phyloP scores from a whole-genome alignment of 2,113 vertebrate species.

The Otus sunia region DNA sequence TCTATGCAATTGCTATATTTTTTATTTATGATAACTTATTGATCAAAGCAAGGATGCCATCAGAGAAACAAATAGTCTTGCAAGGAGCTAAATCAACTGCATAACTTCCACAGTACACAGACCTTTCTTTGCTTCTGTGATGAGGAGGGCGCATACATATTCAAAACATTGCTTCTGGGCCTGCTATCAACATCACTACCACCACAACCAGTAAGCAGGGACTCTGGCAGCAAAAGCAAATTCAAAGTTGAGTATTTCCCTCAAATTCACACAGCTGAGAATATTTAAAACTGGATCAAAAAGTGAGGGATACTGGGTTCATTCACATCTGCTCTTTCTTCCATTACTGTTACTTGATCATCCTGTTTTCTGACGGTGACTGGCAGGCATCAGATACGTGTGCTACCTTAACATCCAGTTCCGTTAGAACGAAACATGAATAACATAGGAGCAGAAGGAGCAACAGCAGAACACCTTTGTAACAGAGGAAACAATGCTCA shows the following conservation, averaged over 20 bases:
- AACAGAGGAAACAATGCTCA: background rate
- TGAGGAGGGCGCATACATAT: background rate
- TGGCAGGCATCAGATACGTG: background rate
- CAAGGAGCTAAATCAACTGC: constrained; percentile 9
- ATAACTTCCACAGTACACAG: constrained; percentile 32
- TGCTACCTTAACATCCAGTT: background rate
- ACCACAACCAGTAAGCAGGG: background rate
- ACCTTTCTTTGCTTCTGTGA: constrained; percentile 29
- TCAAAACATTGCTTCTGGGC: constrained; percentile 14
- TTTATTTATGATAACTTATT: constrained; percentile 56
- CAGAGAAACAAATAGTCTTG: constrained; percentile 26
- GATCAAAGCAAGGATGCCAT: constrained; percentile 62
- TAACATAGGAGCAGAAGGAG: background rate
- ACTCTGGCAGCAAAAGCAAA: background rate
- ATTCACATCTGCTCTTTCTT: background rate
- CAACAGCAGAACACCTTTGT: background rate
- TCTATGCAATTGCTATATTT: constrained; percentile 24
- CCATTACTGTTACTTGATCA: background rate
- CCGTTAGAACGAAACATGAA: background rate
- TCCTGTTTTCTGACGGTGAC: background rate
- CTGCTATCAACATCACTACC: constrained; percentile 15
- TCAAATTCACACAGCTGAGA: constrained; percentile 46
- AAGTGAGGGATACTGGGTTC: background rate
- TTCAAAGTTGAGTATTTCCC: background rate
- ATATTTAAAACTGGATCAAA: constrained; percentile 34